Conservation (phyloP, 2,888 invertebrate genomes). For the Desoria tigrina region DNA sequence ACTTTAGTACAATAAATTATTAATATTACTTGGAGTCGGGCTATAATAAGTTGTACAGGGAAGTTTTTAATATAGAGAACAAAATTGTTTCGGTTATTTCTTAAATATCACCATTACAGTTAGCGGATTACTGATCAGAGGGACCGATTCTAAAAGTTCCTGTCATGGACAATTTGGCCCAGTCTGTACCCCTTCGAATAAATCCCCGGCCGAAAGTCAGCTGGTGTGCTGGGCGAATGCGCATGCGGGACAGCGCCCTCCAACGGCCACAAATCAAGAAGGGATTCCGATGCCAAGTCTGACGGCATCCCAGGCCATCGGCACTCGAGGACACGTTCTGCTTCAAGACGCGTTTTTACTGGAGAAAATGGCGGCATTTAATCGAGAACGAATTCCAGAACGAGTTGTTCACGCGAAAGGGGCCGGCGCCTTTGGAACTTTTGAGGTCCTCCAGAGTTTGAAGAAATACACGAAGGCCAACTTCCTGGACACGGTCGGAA, state of each 20-base stretch:
- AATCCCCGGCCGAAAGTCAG: not conserved
- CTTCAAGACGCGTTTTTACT: slow-evolving; percentile 79
- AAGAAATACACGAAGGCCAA: slow-evolving; percentile 75
- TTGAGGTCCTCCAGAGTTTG: slow-evolving; percentile 58
- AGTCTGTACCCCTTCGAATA: too few species aligned
- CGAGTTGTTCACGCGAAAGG: slow-evolving; percentile 96
- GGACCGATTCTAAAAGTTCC: too few species aligned
- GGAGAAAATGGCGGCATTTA: slow-evolving; percentile 80
- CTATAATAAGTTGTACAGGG: too few species aligned
- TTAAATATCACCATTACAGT: too few species aligned
- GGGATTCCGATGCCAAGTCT: slow-evolving; percentile 15
- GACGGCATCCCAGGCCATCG: slow-evolving; percentile 67
- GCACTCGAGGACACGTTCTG: slow-evolving; percentile 80
- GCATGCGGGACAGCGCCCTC: too few species aligned
- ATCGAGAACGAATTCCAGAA: slow-evolving; percentile 91
- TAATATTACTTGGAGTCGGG: too few species aligned
- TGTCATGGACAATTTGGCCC: too few species aligned
- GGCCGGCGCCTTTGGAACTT: slow-evolving; percentile 62
- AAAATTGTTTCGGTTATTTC: too few species aligned
- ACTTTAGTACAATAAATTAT: too few species aligned
- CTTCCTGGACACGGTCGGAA: slow-evolving; percentile 74
- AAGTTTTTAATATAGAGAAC: too few species aligned
- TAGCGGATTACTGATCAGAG: too few species aligned
- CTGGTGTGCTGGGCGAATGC: not conserved
- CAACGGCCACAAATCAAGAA: slow-evolving; percentile 1